Percentiles rank a stretch among this genome's conserved stretches.
Evolutionary conservation across 92 coral and sea anemone genomes (phyloP).

Genomic region (Porites lobata): DNA sequence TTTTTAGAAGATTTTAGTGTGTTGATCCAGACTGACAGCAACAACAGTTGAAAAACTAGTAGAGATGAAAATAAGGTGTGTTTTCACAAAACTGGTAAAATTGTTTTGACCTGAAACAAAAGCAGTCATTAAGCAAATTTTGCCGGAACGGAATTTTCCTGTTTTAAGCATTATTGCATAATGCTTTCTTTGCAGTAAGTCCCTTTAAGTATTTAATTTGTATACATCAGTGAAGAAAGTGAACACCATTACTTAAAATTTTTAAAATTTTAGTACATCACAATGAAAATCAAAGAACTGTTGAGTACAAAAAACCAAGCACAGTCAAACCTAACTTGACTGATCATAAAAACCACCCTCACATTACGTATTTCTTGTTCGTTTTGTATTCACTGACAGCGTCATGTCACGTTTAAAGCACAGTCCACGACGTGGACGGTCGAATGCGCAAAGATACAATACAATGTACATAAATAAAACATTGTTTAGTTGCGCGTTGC

Average conservation of each 20-base stretch:
- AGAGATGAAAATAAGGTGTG: not conserved
- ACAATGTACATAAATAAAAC: not conserved
- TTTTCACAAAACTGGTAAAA: not conserved
- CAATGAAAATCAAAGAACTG: no score
- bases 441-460: not conserved
- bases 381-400: not conserved
- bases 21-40: not conserved
- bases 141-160: conserved; percentile 23
- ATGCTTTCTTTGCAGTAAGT: no score
- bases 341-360: not conserved
- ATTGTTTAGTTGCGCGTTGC: conserved; percentile 10
- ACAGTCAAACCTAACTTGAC: not conserved
- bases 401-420: not conserved
- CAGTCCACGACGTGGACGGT: conserved; percentile 6
- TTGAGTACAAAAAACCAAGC: not conserved
- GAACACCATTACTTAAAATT: not conserved
- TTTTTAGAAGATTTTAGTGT: no score
- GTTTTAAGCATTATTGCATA: not conserved
- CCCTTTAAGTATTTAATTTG: no score
- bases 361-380: not conserved
- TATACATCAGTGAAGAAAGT: no score
- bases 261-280: not conserved
- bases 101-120: not conserved
- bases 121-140: not conserved
- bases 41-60: not conserved